phyloP scores from a whole-genome alignment of 2,797 vertebrate species.

The Leptodactylus fallax region DNA sequence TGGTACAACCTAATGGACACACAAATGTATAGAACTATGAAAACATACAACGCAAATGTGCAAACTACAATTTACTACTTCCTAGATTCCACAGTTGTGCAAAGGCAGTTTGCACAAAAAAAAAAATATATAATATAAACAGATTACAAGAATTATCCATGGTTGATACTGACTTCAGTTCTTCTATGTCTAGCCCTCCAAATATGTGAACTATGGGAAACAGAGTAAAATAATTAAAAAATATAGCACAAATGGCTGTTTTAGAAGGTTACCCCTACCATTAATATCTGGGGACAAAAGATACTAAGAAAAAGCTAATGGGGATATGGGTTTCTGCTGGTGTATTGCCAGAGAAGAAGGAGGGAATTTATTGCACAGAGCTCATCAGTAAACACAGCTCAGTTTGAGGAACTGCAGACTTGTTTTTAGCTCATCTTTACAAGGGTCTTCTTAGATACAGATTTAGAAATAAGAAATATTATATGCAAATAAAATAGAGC shows the following conservation, averaged over 20 bases:
- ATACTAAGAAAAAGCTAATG: slow-evolving; percentile 28
- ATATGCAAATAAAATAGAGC: background rate
- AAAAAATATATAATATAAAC: no score
- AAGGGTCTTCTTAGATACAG: slow-evolving; percentile 17
- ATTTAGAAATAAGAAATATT: slow-evolving; percentile 20
- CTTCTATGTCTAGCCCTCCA: background rate
- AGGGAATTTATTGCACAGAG: background rate
- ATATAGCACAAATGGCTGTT: background rate
- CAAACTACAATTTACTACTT: no score
- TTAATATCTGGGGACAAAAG: background rate
- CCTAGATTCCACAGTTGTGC: no score
- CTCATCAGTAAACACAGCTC: slow-evolving; percentile 43
- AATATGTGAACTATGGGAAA: background rate
- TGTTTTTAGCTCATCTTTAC: slow-evolving; percentile 29
- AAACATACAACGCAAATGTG: no score
- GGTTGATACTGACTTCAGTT: background rate
- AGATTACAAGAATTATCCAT: no score
- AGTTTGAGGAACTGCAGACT: slow-evolving; percentile 41
- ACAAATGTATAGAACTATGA: no score
- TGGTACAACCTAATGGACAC: no score
- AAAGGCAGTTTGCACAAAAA: no score
- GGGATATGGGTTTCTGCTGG: background rate
- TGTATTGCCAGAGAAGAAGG: background rate
- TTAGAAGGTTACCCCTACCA: background rate
- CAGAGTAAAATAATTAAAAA: slow-evolving; percentile 17